Evolutionary conservation across 2,888 invertebrate genomes (phyloP), one percentile per base, ranked within the genome.

Genomic region (Cataglyphis altisquamis): DNA sequence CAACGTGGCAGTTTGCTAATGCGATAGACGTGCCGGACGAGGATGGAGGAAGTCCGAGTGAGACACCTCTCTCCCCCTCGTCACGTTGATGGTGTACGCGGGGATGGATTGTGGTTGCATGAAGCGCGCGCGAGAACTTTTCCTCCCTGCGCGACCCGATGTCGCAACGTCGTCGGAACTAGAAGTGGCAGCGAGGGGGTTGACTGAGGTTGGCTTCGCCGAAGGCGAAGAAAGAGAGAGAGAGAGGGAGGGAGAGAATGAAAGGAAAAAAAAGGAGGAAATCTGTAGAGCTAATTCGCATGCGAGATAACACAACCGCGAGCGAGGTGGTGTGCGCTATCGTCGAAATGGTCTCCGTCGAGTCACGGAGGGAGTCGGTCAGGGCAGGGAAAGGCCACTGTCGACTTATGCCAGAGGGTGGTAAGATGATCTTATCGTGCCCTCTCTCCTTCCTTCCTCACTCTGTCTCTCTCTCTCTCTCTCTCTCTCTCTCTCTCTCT

Each of bases 251-350:
- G 85, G 32, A 39, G 29, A 64, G 29, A 36, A 41, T 10, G 36
- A 41, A 39, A 45, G 45, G 29, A 9, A 55, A 60, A 25, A 66
- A 90, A 90, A 89, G 91, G 90, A 90, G 88, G 91, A 94, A 93
- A 94, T 93, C 93, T 91, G 93, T 93, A 89, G 93, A 90, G 93
- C 94, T 94, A 94, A 94, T 94, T 94, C 94, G 94, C 94, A 94
- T 94, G 94, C 91, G 89, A 94, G 94, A 94, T 94, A 94, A 93
- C 92, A 91, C 90, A 91, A 83, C 72, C 88, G 90, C 88, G 90
- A 86, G 85, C 66, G 75, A 86, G 89, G 90, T 89, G 82, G 88
- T 87, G 72, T 84, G 89, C 83, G 90, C 89, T 90, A 90, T 90
- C 90, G 90, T 90, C 88, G 90, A 91, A 93, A 89, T 90, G 92